A percentile compares a stretch with the other conserved stretches of the same genome.
Conservation (phyloP, 2,113 vertebrate genomes). For the Platycercus adscitus region DNA sequence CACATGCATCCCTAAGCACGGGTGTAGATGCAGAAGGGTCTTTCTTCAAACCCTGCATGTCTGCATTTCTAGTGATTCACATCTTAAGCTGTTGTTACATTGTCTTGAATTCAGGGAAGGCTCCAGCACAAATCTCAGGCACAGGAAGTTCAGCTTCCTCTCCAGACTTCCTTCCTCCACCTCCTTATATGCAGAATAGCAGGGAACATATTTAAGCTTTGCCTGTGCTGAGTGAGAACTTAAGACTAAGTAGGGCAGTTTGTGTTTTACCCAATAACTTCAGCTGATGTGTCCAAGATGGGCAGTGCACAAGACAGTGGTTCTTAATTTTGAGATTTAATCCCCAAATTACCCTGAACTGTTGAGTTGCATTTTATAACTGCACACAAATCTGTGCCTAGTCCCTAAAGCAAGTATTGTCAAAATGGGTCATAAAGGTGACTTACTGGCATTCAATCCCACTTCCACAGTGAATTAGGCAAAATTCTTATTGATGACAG, state of each 20-base stretch:
- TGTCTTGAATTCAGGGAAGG: conserved; percentile 43
- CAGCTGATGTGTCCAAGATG: neutral
- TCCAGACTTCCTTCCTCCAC: conserved; percentile 61
- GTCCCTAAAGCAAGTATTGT: neutral
- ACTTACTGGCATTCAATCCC: neutral
- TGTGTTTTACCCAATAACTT: neutral
- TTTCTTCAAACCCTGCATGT: neutral
- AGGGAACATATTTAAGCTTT: neutral
- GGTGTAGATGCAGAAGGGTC: neutral
- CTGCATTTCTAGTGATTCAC: neutral
- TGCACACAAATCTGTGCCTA: neutral
- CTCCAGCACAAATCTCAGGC: conserved; percentile 27
- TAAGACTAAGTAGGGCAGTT: neutral
- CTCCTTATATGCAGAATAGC: neutral
- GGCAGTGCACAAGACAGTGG: neutral
- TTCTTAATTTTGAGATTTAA: neutral
- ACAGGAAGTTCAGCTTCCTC: conserved; percentile 56
- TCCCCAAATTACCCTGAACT: neutral
- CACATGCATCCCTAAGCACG: neutral
- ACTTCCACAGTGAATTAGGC: neutral
- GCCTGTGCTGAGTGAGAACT: neutral
- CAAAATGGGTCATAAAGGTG: neutral
- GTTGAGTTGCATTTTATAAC: neutral
- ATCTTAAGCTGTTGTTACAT: neutral
- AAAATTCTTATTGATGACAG: neutral